A percentile compares a stretch with the other conserved stretches of the same genome.
phyloP scores from a whole-genome alignment of 1,140 invertebrate species.

The Caenorhabditis elegans region DNA sequence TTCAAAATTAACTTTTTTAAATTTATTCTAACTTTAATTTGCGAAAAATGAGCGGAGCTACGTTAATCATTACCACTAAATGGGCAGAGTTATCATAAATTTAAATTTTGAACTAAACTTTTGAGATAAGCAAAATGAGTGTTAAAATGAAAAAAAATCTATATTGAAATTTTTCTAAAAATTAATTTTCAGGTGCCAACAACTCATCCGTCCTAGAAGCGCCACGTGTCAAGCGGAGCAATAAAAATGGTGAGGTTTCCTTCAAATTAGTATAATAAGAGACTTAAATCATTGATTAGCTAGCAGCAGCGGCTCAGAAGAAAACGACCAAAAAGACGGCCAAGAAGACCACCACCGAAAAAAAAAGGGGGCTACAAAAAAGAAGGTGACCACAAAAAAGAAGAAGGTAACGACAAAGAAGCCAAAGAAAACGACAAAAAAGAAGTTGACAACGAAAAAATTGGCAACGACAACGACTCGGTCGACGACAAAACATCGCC shows the following conservation, averaged over 20 bases:
- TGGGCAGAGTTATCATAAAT: no score
- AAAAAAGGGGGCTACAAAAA: not conserved
- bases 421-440: not conserved
- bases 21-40: no score
- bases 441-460: not conserved
- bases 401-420: not conserved
- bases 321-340: not conserved
- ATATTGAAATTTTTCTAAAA: no score
- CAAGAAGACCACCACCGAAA: not conserved
- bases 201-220: not conserved
- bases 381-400: not conserved
- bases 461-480: not conserved
- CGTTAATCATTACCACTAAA: no score
- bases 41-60: no score
- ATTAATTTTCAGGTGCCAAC: not conserved
- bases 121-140: no score
- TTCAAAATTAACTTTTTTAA: no score
- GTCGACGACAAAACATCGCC: not conserved
- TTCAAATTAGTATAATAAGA: not conserved
- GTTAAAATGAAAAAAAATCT: no score
- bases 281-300: not conserved
- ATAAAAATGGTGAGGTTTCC: constrained; percentile 9
- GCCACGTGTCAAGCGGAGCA: not conserved
- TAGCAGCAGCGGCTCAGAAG: not conserved
- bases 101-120: no score